Percentiles rank a stretch among this genome's conserved stretches.
Conservation (phyloP, 2,797 vertebrate genomes). For the Sebastes steindachneri region DNA sequence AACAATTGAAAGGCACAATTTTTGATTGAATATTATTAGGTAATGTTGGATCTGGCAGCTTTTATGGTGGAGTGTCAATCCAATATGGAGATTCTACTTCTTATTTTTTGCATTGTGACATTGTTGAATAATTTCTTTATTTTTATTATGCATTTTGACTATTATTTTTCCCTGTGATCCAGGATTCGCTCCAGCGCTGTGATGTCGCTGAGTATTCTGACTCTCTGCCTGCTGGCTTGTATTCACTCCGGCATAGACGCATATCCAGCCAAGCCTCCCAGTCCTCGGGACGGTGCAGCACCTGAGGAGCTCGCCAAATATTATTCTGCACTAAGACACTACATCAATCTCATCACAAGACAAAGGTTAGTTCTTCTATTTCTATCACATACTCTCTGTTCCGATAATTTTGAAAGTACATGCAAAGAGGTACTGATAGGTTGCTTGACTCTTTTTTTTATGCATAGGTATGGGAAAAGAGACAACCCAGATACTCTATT, state of each 20-base stretch:
- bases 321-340: conserved; percentile 92
- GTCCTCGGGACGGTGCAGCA: conserved; percentile 87
- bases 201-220: conserved; percentile 84
- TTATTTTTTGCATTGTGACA: background rate
- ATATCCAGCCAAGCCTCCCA: conserved; percentile 91
- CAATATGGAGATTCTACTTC: background rate
- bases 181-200: conserved; percentile 86
- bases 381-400: background rate
- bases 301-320: conserved; percentile 93
- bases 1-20: background rate
- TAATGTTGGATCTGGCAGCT: background rate
- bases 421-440: background rate
- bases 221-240: conserved; percentile 88
- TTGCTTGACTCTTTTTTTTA: conserved; percentile 9
- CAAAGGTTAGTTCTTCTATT: conserved; percentile 86
- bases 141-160: conserved; percentile 19
- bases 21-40: background rate
- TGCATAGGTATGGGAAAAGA: conserved; percentile 92
- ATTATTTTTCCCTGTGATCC: conserved; percentile 22
- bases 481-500: conserved; percentile 88
- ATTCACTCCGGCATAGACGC: conserved; percentile 86
- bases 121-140: background rate
- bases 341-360: conserved; percentile 96
- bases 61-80: background rate
- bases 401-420: background rate